Conservation (phyloP, 2,113 vertebrate genomes). For the Stomatorhinus ivindoensis region DNA sequence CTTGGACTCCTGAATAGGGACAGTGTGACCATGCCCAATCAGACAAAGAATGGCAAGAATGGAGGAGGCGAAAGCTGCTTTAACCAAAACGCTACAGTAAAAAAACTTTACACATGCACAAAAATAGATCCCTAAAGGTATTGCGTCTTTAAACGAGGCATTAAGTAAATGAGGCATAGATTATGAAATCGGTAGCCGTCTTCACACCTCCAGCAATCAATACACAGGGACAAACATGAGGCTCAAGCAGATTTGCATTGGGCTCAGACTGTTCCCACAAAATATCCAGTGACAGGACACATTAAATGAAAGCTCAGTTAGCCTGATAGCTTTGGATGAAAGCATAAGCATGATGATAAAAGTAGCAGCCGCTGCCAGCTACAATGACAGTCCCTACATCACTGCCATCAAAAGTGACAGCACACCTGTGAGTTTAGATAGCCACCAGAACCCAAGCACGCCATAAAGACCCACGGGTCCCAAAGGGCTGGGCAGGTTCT, state of each 20-base stretch:
- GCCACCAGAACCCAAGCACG: not conserved
- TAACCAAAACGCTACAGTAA: constrained; percentile 17
- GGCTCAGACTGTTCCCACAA: not conserved
- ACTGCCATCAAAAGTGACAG: not conserved
- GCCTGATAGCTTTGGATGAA: not conserved
- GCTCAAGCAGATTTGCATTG: not conserved
- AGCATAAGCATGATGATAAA: not conserved
- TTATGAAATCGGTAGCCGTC: not conserved
- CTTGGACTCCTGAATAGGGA: not conserved
- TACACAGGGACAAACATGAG: not conserved
- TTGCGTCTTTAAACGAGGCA: not conserved
- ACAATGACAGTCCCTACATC: not conserved
- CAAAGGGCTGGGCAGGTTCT: not conserved
- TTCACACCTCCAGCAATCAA: not conserved
- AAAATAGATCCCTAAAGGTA: constrained; percentile 13
- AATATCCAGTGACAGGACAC: not conserved
- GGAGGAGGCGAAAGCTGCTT: constrained; percentile 18
- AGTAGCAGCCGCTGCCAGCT: not conserved
- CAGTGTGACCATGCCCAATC: not conserved
- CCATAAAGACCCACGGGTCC: not conserved
- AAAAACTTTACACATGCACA: constrained; percentile 20
- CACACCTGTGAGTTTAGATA: not conserved
- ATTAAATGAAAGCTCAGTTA: not conserved
- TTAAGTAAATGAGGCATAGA: not conserved
- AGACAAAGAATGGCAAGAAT: constrained; percentile 3